These are phyloP conservation scores for Gallinago paraguaiae DNA, from an alignment of 2,113 vertebrate species.

Conservation along the genomic window DNA sequence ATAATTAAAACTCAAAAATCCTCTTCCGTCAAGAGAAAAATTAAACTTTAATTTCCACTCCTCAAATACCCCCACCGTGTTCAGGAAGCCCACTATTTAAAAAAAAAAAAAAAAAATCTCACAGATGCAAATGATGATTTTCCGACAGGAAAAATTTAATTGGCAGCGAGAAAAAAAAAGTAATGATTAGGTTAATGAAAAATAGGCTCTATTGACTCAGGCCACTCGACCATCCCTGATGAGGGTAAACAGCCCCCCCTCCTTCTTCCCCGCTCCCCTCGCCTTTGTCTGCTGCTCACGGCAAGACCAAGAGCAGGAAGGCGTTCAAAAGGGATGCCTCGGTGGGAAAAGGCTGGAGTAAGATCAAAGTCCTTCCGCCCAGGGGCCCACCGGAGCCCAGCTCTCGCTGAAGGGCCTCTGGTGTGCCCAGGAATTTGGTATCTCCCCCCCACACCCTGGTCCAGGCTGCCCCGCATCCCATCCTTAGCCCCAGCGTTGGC, in stretches of 20 bases:
- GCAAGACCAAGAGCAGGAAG: constrained; percentile 32
- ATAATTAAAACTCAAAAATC: constrained; percentile 55
- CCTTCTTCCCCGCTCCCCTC: neutral
- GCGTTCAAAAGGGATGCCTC: constrained; percentile 24
- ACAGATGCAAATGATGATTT: neutral
- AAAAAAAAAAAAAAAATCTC: neutral
- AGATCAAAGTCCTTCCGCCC: constrained; percentile 18
- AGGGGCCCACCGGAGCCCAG: neutral
- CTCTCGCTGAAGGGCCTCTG: neutral
- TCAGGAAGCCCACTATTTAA: neutral
- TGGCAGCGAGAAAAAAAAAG: neutral
- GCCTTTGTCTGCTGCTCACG: neutral
- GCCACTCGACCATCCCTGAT: constrained; percentile 3
- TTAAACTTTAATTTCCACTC: neutral
- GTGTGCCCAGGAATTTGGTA: neutral
- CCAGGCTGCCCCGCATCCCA: neutral
- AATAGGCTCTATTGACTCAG: neutral
- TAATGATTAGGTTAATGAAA: constrained; percentile 33
- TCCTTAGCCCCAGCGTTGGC: neutral
- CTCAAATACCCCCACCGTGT: neutral
- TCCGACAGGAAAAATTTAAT: constrained; percentile 6
- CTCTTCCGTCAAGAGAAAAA: neutral
- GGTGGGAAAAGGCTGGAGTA: constrained; percentile 45
- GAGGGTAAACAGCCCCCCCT: constrained; percentile 11
- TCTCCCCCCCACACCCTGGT: rapidly evolving